Conservation (phyloP, 2,888 invertebrate genomes). For the Eudasyphora cyanicolor region DNA sequence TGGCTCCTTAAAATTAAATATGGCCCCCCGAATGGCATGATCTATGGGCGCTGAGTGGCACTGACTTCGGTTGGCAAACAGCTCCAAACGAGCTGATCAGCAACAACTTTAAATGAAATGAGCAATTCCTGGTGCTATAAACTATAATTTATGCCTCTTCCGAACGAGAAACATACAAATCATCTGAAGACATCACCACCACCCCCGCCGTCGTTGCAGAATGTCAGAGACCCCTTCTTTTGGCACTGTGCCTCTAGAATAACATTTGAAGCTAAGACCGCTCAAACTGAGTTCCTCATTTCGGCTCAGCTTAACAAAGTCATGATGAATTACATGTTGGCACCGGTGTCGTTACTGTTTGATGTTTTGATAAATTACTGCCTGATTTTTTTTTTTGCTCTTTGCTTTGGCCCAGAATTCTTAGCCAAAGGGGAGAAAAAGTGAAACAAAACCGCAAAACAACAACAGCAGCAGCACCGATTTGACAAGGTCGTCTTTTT, state of each 20-base stretch:
- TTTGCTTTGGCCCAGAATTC: neutral
- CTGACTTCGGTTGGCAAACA: neutral
- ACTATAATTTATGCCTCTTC: conserved; percentile 55
- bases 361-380: conserved; percentile 62
- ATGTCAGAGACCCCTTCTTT: neutral
- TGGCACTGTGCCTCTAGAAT: conserved; percentile 10
- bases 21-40: conserved; percentile 14
- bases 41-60: neutral
- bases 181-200: conserved; percentile 29
- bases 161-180: conserved; percentile 56
- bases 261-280: no score
- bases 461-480: no score
- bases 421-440: neutral
- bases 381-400: conserved; percentile 9
- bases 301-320: conserved; percentile 47
- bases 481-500: conserved; percentile 55
- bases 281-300: no score
- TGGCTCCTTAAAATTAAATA: conserved; percentile 48
- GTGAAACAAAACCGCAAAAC: neutral
- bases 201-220: neutral
- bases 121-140: neutral
- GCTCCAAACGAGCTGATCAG: neutral
- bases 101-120: neutral
- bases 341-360: conserved; percentile 62
- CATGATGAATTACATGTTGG: conserved; percentile 65